These are phyloP conservation scores for Orthosia cruda DNA, from an alignment of 2,888 invertebrate species.

Conservation along the genomic window DNA sequence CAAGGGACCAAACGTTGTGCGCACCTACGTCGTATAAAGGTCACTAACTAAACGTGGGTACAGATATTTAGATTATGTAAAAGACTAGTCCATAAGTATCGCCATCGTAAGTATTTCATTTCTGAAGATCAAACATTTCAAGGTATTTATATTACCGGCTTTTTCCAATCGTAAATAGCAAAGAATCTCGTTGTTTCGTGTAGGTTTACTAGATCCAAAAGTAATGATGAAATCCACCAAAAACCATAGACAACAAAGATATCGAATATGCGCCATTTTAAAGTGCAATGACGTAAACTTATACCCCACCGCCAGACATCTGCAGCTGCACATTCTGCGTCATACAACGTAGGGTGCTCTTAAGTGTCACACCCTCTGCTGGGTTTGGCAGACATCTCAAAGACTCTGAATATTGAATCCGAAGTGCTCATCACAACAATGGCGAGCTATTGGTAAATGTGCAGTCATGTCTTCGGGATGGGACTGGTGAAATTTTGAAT, in stretches of 20 bases:
- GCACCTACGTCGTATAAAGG: constrained; percentile 18
- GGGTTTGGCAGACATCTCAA: constrained; percentile 41
- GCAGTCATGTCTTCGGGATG: not conserved
- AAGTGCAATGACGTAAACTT: not conserved
- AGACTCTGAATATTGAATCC: constrained; percentile 25
- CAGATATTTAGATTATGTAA: not conserved
- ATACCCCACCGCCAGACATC: not conserved
- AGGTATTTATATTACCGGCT: no score
- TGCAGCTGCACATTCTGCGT: not conserved
- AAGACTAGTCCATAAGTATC: no score
- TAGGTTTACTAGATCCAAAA: no score
- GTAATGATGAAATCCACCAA: no score
- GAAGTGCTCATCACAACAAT: constrained; percentile 30
- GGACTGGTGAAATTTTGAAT: not conserved
- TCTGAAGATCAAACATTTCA: no score
- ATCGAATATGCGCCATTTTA: no score
- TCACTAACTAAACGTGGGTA: not conserved
- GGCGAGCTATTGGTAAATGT: not conserved
- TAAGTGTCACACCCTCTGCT: constrained; percentile 12
- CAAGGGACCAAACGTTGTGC: constrained; percentile 15
- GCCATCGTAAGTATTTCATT: no score
- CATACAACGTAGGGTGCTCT: not conserved
- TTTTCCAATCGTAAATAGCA: no score
- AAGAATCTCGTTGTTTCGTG: no score
- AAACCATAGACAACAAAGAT: no score